These are phyloP conservation scores for Semicossyphus pulcher DNA, from an alignment of 2,113 vertebrate species.

Conservation along the genomic window DNA sequence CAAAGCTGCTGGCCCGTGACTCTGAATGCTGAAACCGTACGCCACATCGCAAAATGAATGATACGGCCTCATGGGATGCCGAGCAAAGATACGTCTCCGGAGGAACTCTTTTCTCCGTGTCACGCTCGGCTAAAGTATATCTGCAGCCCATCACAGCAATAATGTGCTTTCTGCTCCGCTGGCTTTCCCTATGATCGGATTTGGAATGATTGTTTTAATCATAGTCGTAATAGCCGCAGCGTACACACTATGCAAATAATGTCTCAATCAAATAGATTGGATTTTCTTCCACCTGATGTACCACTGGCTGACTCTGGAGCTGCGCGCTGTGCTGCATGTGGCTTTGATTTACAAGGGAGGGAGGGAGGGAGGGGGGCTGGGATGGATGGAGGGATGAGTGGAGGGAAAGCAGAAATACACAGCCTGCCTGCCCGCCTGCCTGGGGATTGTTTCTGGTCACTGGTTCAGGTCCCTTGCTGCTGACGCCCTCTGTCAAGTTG, in stretches of 20 bases:
- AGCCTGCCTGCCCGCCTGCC: slow-evolving; percentile 54
- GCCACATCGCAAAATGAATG: slow-evolving; percentile 37
- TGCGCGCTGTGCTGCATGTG: slow-evolving; percentile 10
- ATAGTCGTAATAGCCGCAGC: slow-evolving; percentile 36
- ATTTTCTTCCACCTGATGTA: slow-evolving; percentile 74
- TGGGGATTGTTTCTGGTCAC: slow-evolving; percentile 76
- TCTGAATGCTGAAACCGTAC: slow-evolving; percentile 27
- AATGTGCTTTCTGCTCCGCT: slow-evolving; percentile 46
- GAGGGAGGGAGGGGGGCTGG: background rate
- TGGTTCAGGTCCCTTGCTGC: slow-evolving; percentile 72
- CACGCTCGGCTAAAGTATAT: slow-evolving; percentile 39
- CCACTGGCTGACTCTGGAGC: slow-evolving; percentile 7
- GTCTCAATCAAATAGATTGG: slow-evolving; percentile 65
- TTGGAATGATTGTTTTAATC: slow-evolving; percentile 69
- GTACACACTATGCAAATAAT: slow-evolving; percentile 61
- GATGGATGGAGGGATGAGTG: slow-evolving; percentile 8
- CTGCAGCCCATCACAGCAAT: slow-evolving; percentile 43
- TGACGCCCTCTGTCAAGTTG: slow-evolving; percentile 70
- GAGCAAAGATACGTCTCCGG: slow-evolving; percentile 1
- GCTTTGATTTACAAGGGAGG: slow-evolving; percentile 54
- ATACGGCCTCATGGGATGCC: slow-evolving; percentile 35
- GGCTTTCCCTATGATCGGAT: slow-evolving; percentile 41
- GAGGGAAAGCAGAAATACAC: slow-evolving; percentile 46
- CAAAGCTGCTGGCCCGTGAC: slow-evolving; percentile 45
- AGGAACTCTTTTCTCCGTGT: slow-evolving; percentile 3